Base-by-base conservation (phyloP, 2,797 vertebrate genomes). In the Muraenolepis orangiensis region DNA sequence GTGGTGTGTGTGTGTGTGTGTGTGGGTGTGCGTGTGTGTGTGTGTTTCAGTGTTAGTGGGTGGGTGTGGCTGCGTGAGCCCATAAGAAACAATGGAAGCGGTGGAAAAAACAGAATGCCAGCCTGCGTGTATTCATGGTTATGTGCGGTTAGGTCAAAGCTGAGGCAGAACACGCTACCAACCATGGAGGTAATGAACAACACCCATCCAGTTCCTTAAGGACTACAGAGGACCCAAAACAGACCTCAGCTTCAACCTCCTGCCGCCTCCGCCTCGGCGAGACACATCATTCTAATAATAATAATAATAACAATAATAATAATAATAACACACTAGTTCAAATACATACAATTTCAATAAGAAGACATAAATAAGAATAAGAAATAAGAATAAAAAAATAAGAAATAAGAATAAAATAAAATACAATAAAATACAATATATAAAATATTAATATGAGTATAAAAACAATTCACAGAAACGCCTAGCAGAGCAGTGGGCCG, bases 391-490 rank as follows among this genome's bases (percentile, higher is more conserved):
- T n/a, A n/a, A n/a, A n/a, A n/a, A n/a, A n/a, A n/a, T n/a, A n/a
- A n/a, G n/a, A n/a, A n/a, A n/a, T n/a, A n/a, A n/a, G n/a, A n/a
- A n/a, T n/a, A n/a, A n/a, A n/a, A n/a, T n/a, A n/a, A n/a, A n/a
- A n/a, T n/a, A n/a, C n/a, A n/a, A n/a, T n/a, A n/a, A n/a, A n/a
- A n/a, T n/a, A n/a, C n/a, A n/a, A n/a, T n/a, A n/a, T n/a, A n/a
- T n/a, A n/a, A n/a, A n/a, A n/a, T n/a, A n/a, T n/a, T n/a, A n/a
- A n/a, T n/a, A n/a, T n/a, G n/a, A n/a, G n/a, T n/a, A n/a, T n/a
- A n/a, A n/a, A n/a, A n/a, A 57, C 81, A 73, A 7, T 71, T 42
- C n/a, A 72, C 78, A 72, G 74, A n/a, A n/a, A n/a, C 74, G 70
- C 32, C n/a, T n/a, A n/a, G n/a, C n/a, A n/a, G n/a, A n/a, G n/a